These are phyloP conservation scores for Fragum fragum DNA, from an alignment of 2,888 invertebrate species.

Conservation along the genomic window DNA sequence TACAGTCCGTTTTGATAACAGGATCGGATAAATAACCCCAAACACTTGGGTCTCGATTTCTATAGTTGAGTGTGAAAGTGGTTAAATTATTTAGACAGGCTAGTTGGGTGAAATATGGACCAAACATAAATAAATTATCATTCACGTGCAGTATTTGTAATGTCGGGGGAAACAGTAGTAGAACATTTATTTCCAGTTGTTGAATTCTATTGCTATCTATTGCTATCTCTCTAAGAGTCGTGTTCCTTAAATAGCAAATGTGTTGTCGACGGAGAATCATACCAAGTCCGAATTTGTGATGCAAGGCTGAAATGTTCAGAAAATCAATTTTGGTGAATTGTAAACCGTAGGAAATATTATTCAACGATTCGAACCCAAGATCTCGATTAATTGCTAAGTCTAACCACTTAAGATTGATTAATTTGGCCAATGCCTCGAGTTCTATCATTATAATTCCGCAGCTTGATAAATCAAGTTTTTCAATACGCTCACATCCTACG, in stretches of 20 bases:
- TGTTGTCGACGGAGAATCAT: slow-evolving; percentile 31
- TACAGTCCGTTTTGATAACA: background rate
- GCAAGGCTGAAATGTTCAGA: slow-evolving; percentile 40
- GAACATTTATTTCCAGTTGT: slow-evolving; percentile 30
- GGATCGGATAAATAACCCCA: slow-evolving; percentile 9
- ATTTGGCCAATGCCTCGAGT: background rate
- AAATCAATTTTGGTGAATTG: slow-evolving; percentile 45
- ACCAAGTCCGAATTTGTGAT: slow-evolving; percentile 40
- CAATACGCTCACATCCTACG: no score
- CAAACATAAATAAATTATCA: slow-evolving; percentile 53
- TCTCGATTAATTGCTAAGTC: slow-evolving; percentile 46
- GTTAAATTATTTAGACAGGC: slow-evolving; percentile 23
- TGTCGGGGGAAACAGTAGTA: slow-evolving; percentile 24
- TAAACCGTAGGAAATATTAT: slow-evolving; percentile 51
- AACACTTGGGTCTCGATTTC: background rate
- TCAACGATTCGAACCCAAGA: slow-evolving; percentile 35
- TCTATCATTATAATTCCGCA: background rate
- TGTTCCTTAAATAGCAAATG: slow-evolving; percentile 55
- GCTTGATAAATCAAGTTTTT: background rate
- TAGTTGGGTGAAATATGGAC: slow-evolving; percentile 43
- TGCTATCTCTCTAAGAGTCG: slow-evolving; percentile 38
- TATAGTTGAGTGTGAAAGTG: background rate
- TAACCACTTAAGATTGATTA: slow-evolving; percentile 15
- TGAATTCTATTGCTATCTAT: slow-evolving; percentile 41
- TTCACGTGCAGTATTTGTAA: slow-evolving; percentile 28